Evolutionary conservation across 1,140 invertebrate genomes (phyloP).

Genomic region (Eufriesea mexicana): DNA sequence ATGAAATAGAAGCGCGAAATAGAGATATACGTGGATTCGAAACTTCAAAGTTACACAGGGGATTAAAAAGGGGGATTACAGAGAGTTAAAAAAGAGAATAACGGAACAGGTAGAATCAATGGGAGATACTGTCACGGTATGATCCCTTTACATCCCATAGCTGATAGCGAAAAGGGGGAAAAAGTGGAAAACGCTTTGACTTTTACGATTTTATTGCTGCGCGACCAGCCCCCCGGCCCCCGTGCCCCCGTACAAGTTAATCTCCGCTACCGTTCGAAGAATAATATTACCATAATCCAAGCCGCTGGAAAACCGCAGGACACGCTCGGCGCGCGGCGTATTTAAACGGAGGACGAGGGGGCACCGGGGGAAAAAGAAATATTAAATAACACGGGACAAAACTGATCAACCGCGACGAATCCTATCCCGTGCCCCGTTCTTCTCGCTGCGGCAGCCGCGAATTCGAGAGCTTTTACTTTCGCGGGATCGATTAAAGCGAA

Average conservation of each 20-base stretch:
- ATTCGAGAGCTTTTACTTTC: slow-evolving; percentile 26
- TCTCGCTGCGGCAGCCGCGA: not conserved
- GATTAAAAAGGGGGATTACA: not conserved
- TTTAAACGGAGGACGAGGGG: too few species aligned
- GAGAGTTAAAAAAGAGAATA: not conserved
- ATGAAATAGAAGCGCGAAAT: not conserved
- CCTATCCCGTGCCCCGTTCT: not conserved
- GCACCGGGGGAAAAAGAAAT: not conserved
- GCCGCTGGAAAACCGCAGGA: too few species aligned
- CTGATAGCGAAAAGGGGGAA: too few species aligned
- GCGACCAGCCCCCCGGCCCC: too few species aligned
- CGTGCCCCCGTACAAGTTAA: too few species aligned
- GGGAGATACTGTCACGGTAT: too few species aligned
- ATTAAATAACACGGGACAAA: not conserved
- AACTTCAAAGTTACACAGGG: not conserved
- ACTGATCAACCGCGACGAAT: not conserved
- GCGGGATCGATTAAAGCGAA: slow-evolving; percentile 20
- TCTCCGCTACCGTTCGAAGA: too few species aligned
- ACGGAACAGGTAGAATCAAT: not conserved
- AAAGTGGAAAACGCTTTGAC: too few species aligned
- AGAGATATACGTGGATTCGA: not conserved
- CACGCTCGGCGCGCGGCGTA: not conserved
- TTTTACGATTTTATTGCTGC: too few species aligned
- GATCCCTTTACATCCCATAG: not conserved
- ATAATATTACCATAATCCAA: too few species aligned